phyloP scores from a whole-genome alignment of 2,113 vertebrate species.

The Xerus inauris region DNA sequence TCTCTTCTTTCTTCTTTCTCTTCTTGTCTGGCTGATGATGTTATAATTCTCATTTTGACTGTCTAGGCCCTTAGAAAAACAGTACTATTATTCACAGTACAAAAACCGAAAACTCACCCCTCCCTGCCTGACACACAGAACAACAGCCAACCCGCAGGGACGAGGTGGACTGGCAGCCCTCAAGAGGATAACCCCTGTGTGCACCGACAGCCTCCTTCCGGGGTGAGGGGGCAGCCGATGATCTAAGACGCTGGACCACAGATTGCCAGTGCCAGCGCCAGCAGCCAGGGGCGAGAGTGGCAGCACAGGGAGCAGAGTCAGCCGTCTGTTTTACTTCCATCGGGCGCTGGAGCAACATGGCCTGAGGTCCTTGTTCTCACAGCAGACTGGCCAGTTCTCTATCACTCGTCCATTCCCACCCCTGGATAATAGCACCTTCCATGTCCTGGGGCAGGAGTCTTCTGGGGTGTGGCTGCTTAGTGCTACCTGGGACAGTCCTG shows the following conservation, averaged over 20 bases:
- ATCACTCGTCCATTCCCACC: accelerated
- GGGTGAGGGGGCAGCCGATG: accelerated
- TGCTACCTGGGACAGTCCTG: not conserved
- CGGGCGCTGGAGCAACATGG: no score
- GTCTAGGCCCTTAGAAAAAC: not conserved
- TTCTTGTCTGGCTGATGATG: not conserved
- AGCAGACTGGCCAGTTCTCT: no score
- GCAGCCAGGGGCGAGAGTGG: accelerated
- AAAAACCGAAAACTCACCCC: not conserved
- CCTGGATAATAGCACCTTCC: not conserved
- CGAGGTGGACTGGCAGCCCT: accelerated
- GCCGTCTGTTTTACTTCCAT: accelerated
- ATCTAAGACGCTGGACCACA: accelerated
- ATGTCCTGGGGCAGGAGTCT: accelerated
- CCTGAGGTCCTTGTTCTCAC: not conserved
- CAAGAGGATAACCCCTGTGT: accelerated
- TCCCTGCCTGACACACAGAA: not conserved
- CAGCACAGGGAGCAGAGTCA: accelerated
- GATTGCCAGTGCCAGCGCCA: accelerated
- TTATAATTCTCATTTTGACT: not conserved
- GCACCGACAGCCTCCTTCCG: no score
- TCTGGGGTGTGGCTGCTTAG: not conserved
- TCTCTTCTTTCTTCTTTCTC: no score
- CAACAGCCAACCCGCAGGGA: not conserved
- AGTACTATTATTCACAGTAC: not conserved